These are phyloP conservation scores for Fundulus diaphanus DNA, from an alignment of 2,797 vertebrate species.

Conservation along the genomic window DNA sequence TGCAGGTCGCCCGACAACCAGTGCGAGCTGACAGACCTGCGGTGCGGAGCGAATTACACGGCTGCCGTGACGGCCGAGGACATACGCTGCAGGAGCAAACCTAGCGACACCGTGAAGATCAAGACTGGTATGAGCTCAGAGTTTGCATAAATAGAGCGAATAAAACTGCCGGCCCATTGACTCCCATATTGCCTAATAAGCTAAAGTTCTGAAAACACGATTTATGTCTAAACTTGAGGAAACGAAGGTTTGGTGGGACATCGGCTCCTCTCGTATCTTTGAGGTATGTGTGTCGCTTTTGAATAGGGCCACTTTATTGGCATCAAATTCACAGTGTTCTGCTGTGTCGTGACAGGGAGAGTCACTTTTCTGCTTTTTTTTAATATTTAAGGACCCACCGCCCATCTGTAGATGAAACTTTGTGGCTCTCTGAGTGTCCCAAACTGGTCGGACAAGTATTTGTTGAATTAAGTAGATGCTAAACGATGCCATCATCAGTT, in stretches of 20 bases:
- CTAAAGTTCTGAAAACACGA: neutral
- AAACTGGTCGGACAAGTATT: no score
- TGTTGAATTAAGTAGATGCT: no score
- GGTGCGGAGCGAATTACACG: conserved; percentile 77
- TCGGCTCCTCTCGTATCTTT: neutral
- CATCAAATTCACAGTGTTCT: neutral
- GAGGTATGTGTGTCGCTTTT: neutral
- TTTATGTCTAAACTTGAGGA: neutral
- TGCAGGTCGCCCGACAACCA: conserved; percentile 50
- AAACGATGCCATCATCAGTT: no score
- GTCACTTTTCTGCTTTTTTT: neutral
- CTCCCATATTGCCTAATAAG: neutral
- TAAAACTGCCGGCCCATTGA: neutral
- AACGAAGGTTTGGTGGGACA: neutral
- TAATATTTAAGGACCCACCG: neutral
- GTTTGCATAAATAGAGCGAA: neutral
- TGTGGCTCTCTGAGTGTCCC: neutral
- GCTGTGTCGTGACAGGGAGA: neutral
- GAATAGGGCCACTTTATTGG: neutral
- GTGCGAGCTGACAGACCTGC: conserved; percentile 73
- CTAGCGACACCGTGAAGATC: conserved; percentile 66
- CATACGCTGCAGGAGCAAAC: conserved; percentile 70
- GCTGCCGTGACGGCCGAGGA: conserved; percentile 71
- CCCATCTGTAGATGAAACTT: neutral
- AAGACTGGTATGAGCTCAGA: conserved; percentile 71